A percentile compares a stretch with the other conserved stretches of the same genome.
Conservation (phyloP, 2,888 invertebrate genomes). For the Trichopoda pennipes region DNA sequence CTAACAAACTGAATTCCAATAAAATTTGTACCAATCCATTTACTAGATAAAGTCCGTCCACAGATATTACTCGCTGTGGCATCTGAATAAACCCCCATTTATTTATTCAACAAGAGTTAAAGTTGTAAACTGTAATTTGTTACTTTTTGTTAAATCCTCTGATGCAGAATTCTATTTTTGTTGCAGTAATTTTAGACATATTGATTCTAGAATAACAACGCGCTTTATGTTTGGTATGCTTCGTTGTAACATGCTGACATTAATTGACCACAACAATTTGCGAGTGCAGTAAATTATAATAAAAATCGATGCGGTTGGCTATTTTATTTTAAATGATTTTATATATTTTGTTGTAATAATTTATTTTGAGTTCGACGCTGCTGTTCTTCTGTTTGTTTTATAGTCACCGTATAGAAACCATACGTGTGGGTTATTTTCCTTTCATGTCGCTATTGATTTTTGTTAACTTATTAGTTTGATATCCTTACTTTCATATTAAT, state of each 20-base stretch:
- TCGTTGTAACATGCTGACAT: slow-evolving; percentile 72
- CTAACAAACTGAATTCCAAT: too few relatives aligned
- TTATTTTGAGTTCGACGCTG: slow-evolving; percentile 2
- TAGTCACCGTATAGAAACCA: neutral
- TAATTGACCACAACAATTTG: slow-evolving; percentile 78
- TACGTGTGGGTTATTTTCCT: neutral
- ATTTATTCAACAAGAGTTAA: too few relatives aligned
- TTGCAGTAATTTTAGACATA: neutral
- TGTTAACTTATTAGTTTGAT: neutral
- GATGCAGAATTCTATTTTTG: neutral
- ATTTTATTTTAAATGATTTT: slow-evolving; percentile 35
- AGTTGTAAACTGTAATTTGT: neutral
- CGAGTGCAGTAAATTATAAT: slow-evolving; percentile 77
- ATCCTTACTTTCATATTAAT: too few relatives aligned
- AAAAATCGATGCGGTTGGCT: slow-evolving; percentile 70
- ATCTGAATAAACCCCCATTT: too few relatives aligned
- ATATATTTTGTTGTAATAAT: slow-evolving; percentile 6
- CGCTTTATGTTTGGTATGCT: slow-evolving; percentile 16
- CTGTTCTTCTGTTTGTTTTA: neutral
- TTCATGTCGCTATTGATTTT: neutral
- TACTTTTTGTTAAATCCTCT: neutral
- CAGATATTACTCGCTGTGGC: too few relatives aligned
- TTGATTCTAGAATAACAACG: too few relatives aligned
- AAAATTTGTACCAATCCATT: too few relatives aligned
- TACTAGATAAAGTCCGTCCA: too few relatives aligned